Evolutionary conservation across 2,888 invertebrate genomes (phyloP).

Genomic region (Oligia strigilis): DNA sequence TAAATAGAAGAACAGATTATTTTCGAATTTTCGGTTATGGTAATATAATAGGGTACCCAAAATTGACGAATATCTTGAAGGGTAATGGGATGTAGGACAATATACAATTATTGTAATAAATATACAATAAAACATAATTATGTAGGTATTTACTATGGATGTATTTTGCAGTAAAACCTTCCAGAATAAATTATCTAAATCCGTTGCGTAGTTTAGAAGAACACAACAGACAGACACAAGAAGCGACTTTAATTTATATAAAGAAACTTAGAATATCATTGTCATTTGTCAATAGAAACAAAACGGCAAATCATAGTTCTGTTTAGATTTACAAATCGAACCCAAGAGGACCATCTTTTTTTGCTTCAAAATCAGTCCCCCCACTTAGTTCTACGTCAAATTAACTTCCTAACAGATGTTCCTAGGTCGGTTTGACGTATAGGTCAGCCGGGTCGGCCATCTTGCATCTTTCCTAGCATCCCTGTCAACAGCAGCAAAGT

Average conservation of each 20-base stretch:
- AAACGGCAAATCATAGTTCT: not conserved
- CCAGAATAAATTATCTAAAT: not conserved
- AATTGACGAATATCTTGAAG: not conserved
- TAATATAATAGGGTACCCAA: not conserved
- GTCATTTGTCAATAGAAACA: not conserved
- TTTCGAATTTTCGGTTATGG: conserved; percentile 35
- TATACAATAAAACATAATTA: too few species aligned
- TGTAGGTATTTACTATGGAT: too few species aligned
- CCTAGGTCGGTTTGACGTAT: conserved; percentile 40
- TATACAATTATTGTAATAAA: not conserved
- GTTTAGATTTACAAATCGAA: not conserved
- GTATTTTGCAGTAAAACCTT: not conserved
- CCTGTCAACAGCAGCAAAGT: conserved; percentile 63
- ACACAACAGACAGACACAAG: not conserved
- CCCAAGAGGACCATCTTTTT: not conserved
- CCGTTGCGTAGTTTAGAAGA: not conserved
- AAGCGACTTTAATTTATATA: not conserved
- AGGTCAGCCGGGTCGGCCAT: conserved; percentile 58
- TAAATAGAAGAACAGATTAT: conserved; percentile 51
- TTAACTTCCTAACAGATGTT: conserved; percentile 54
- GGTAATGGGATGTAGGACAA: not conserved
- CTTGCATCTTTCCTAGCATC: conserved; percentile 57
- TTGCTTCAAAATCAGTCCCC: not conserved
- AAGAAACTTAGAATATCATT: not conserved
- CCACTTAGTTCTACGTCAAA: conserved; percentile 24